A percentile compares a stretch with the other conserved stretches of the same genome.
phyloP scores from a whole-genome alignment of 2,113 vertebrate genomes.

The Sceloporus tristichus region DNA sequence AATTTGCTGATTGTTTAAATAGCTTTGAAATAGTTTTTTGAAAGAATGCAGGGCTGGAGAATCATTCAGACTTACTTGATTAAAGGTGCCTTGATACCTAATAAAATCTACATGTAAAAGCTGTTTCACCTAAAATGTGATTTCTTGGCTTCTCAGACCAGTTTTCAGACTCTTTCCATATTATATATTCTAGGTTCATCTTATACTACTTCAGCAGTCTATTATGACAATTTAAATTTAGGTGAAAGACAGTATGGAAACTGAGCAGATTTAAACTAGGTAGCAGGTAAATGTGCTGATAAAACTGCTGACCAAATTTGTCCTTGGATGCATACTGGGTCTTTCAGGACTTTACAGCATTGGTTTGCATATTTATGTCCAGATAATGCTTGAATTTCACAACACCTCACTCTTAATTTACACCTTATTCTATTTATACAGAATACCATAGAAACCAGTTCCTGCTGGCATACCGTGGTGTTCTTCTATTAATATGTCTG shows the following conservation, averaged over 20 bases:
- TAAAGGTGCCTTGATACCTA: background rate
- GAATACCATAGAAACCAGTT: constrained; percentile 42
- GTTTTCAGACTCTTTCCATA: background rate
- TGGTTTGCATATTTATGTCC: background rate
- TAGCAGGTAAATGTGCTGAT: background rate
- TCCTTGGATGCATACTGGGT: background rate
- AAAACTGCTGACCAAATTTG: background rate
- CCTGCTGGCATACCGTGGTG: constrained; percentile 22
- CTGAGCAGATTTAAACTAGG: background rate
- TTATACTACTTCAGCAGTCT: background rate
- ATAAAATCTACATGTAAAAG: background rate
- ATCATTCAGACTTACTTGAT: background rate
- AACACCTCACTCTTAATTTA: constrained; percentile 50
- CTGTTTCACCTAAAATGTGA: background rate
- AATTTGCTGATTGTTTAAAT: background rate
- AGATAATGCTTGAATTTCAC: constrained; percentile 44
- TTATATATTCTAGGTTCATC: background rate
- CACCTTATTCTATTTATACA: constrained; percentile 50
- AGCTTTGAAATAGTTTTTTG: constrained; percentile 1
- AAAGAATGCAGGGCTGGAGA: background rate
- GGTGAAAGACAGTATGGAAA: background rate
- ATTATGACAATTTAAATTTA: background rate
- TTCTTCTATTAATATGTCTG: constrained; percentile 63
- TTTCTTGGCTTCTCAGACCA: background rate
- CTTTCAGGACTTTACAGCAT: constrained; percentile 22